These are phyloP conservation scores for Schmidtea mediterranea DNA, from an alignment of 1,140 invertebrate species.

Conservation along the genomic window DNA sequence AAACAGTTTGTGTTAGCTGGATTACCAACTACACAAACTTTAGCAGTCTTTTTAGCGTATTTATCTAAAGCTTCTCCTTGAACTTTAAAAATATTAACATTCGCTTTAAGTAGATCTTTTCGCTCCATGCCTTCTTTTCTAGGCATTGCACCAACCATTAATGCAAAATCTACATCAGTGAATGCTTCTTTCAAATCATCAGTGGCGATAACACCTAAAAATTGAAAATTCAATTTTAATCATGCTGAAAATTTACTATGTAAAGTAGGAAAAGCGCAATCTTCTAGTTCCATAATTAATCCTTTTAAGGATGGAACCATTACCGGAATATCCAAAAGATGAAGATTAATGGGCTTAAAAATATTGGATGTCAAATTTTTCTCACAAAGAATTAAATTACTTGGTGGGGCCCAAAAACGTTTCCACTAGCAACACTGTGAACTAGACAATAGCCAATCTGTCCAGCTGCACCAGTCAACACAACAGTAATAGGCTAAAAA, in stretches of 20 bases:
- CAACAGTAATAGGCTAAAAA: constrained; percentile 39
- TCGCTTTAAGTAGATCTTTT: constrained; percentile 74
- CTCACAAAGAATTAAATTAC: constrained; percentile 12
- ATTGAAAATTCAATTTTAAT: constrained; percentile 8
- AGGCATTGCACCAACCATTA: constrained; percentile 92
- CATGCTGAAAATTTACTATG: constrained; percentile 15
- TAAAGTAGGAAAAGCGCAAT: constrained; percentile 75
- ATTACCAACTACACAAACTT: constrained; percentile 85
- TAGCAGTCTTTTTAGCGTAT: constrained; percentile 70
- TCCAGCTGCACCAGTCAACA: constrained; percentile 74
- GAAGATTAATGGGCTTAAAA: constrained; percentile 45
- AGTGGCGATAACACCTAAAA: constrained; percentile 49
- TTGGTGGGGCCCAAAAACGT: constrained; percentile 74
- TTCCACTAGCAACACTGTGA: constrained; percentile 69
- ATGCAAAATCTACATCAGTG: constrained; percentile 82
- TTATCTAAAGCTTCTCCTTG: constrained; percentile 68
- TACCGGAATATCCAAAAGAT: constrained; percentile 69
- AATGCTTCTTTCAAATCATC: constrained; percentile 62
- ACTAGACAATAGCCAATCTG: constrained; percentile 92
- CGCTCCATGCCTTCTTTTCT: constrained; percentile 92
- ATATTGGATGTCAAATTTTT: neutral
- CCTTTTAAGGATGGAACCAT: constrained; percentile 81
- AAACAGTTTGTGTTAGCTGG: constrained; percentile 96
- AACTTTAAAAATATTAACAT: constrained; percentile 92
- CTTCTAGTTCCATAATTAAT: constrained; percentile 81